These are phyloP conservation scores for Pristis pectinata DNA, from an alignment of 2,797 vertebrate species.

Conservation along the genomic window DNA sequence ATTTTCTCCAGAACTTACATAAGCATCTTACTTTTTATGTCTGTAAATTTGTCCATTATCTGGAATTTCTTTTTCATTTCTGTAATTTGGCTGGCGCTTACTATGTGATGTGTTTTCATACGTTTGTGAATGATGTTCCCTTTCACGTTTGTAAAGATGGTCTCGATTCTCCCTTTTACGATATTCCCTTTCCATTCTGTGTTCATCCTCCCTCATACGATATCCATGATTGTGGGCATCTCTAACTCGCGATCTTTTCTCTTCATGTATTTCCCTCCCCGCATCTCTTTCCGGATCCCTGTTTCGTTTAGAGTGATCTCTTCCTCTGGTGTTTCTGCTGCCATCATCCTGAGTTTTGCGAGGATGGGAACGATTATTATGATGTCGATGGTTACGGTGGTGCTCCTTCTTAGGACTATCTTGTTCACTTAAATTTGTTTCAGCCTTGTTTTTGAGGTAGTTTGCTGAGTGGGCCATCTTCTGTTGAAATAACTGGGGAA, in stretches of 20 bases:
- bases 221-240: too few species aligned
- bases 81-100: slow-evolving; percentile 13
- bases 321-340: slow-evolving; percentile 5
- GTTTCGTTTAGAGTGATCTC: neutral
- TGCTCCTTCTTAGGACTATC: neutral
- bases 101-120: neutral
- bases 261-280: slow-evolving; percentile 7
- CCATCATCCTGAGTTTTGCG: neutral
- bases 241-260: slow-evolving; percentile 12
- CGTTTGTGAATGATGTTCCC: neutral
- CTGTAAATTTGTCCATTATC: neutral
- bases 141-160: neutral
- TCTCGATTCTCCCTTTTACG: neutral
- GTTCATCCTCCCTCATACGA: neutral
- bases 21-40: slow-evolving; percentile 5
- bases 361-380: neutral
- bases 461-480: slow-evolving; percentile 7
- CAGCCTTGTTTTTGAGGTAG: neutral
- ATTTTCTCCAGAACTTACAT: neutral
- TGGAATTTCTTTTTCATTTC: slow-evolving; percentile 10
- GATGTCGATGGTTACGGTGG: neutral
- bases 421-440: neutral
- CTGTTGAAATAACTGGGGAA: neutral
- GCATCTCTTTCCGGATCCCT: neutral
- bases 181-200: slow-evolving; percentile 5